Conservation (phyloP, 2,113 vertebrate species). For the Pseudopodoces humilis region DNA sequence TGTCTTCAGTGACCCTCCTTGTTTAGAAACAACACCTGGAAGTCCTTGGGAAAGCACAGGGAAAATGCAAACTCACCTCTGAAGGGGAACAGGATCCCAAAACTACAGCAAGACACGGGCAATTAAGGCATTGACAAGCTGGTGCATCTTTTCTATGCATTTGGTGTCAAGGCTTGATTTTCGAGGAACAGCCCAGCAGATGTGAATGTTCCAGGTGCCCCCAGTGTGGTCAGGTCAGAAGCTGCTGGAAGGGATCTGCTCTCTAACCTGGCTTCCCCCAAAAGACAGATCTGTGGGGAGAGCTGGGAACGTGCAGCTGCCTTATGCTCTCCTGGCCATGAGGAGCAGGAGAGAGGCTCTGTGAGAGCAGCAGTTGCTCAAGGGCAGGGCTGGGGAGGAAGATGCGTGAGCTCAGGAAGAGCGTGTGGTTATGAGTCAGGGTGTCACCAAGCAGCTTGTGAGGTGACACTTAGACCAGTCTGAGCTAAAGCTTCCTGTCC, state of each 20-base stretch:
- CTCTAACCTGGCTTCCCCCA: neutral
- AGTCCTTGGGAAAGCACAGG: neutral
- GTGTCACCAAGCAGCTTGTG: neutral
- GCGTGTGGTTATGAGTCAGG: constrained; percentile 48
- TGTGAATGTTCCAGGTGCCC: neutral
- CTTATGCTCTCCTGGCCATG: neutral
- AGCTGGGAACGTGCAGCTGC: neutral
- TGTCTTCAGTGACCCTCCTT: neutral
- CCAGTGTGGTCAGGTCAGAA: neutral
- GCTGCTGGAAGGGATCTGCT: neutral
- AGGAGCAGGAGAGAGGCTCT: neutral
- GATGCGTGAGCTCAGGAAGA: constrained; percentile 27
- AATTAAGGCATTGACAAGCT: neutral
- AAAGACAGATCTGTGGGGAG: neutral
- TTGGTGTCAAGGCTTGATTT: neutral
- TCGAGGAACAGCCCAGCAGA: neutral
- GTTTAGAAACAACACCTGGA: neutral
- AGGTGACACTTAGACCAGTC: neutral
- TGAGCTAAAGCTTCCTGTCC: constrained; percentile 21
- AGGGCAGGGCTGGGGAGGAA: neutral
- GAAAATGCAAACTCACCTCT: neutral
- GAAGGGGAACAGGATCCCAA: neutral
- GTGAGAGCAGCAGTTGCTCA: neutral
- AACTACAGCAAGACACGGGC: rapidly evolving
- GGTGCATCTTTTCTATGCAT: neutral